Evolutionary conservation across 2,888 invertebrate genomes (phyloP).

Genomic region (Megastigmus dorsalis): DNA sequence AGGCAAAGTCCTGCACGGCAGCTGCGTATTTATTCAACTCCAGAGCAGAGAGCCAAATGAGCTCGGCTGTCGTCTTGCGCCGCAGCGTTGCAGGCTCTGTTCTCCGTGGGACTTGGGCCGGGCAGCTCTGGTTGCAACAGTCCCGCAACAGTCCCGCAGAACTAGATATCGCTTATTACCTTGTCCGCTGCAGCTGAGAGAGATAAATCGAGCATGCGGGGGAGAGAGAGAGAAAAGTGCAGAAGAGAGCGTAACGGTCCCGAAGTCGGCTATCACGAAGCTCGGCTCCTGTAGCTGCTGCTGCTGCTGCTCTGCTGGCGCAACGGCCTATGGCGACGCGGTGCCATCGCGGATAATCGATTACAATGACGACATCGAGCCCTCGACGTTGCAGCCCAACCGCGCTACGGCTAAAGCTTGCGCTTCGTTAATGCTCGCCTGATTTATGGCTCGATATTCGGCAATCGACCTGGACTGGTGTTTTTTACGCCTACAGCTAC

Average conservation of each 20-base stretch:
- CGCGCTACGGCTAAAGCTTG: too few species aligned
- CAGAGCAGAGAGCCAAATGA: constrained; percentile 19
- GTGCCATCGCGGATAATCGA: constrained; percentile 62
- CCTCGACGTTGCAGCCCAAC: too few species aligned
- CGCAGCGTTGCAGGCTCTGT: constrained; percentile 47
- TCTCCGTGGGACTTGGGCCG: constrained; percentile 22
- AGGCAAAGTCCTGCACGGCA: too few species aligned
- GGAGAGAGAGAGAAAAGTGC: constrained; percentile 44
- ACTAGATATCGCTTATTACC: constrained; percentile 71
- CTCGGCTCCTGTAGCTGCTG: constrained; percentile 62
- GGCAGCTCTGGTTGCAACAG: constrained; percentile 51
- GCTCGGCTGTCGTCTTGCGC: constrained; percentile 33
- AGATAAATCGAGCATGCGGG: constrained; percentile 62
- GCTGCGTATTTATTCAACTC: constrained; percentile 15
- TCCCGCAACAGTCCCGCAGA: constrained; percentile 16
- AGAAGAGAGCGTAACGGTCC: constrained; percentile 45
- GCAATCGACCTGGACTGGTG: too few species aligned
- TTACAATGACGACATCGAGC: constrained; percentile 56
- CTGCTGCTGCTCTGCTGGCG: constrained; percentile 68
- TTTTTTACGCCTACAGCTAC: too few species aligned
- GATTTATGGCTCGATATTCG: constrained; percentile 47
- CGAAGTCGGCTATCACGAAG: constrained; percentile 7
- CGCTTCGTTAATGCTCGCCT: constrained; percentile 5
- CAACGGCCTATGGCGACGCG: constrained; percentile 60
- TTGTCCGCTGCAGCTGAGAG: constrained; percentile 61